These are phyloP conservation scores for Patella depressa DNA, from an alignment of 2,888 invertebrate species.

Conservation along the genomic window DNA sequence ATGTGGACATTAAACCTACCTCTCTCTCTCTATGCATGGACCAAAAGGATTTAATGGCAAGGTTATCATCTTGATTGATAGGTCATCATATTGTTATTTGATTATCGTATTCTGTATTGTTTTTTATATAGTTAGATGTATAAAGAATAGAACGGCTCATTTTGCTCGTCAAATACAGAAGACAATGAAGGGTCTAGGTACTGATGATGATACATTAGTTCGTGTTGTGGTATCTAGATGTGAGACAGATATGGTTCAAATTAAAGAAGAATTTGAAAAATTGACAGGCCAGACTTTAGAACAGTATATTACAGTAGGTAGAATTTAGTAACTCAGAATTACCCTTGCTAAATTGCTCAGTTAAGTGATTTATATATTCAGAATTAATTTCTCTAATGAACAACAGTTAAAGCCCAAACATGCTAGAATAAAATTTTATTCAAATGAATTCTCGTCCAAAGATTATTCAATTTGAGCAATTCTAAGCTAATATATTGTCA, in stretches of 20 bases:
- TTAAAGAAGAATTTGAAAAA: constrained; percentile 68
- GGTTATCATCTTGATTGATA: too few species aligned
- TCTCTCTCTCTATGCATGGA: too few species aligned
- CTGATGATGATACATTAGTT: constrained; percentile 67
- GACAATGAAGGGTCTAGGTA: constrained; percentile 69
- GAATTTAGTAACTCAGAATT: neutral
- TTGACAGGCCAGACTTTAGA: constrained; percentile 64
- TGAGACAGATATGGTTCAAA: constrained; percentile 71
- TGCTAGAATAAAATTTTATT: too few species aligned
- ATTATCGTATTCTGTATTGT: neutral
- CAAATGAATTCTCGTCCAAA: too few species aligned
- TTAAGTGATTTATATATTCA: neutral
- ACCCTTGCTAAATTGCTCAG: neutral
- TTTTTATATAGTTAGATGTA: constrained; percentile 64
- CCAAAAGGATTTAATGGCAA: too few species aligned
- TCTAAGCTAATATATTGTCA: too few species aligned
- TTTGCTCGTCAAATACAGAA: constrained; percentile 69
- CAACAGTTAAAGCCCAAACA: neutral
- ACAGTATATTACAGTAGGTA: constrained; percentile 66
- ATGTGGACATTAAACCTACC: too few species aligned
- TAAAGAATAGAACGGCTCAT: constrained; percentile 67
- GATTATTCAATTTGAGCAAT: too few species aligned
- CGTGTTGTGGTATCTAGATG: constrained; percentile 67
- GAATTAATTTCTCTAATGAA: neutral
- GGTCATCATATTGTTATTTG: too few species aligned